These are phyloP conservation scores for Hemaris fuciformis DNA, from an alignment of 2,888 invertebrate species.

Conservation along the genomic window DNA sequence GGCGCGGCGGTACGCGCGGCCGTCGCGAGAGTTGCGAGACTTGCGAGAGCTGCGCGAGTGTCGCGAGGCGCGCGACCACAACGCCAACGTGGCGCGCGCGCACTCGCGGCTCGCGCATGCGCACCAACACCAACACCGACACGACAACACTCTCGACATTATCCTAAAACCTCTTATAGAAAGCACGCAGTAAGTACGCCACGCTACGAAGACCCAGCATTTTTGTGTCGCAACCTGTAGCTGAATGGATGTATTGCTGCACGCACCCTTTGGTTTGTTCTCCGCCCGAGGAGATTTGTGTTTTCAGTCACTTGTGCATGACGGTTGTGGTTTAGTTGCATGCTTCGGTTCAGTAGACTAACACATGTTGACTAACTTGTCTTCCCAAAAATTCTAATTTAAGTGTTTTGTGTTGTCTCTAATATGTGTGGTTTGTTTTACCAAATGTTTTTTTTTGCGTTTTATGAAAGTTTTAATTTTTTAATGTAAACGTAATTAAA, in stretches of 20 bases:
- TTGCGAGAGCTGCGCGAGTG: conserved; percentile 45
- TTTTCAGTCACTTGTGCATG: conserved; percentile 60
- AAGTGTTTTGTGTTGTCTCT: conserved; percentile 25
- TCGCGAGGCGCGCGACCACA: conserved; percentile 67
- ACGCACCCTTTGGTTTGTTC: conserved; percentile 66
- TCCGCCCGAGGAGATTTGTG: conserved; percentile 38
- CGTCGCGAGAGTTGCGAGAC: conserved; percentile 58
- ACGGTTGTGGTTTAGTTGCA: conserved; percentile 44
- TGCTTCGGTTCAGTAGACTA: conserved; percentile 43
- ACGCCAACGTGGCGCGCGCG: conserved; percentile 57
- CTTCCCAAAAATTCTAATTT: conserved; percentile 1
- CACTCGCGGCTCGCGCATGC: conserved; percentile 52
- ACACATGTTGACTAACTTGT: conserved; percentile 59
- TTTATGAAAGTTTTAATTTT: not conserved
- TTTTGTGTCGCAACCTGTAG: conserved; percentile 68
- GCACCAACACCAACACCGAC: conserved; percentile 44
- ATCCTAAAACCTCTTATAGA: conserved; percentile 81
- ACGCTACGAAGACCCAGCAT: conserved; percentile 44
- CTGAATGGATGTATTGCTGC: conserved; percentile 69
- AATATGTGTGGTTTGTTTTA: conserved; percentile 31
- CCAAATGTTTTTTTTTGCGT: not conserved
- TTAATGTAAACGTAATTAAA: not conserved
- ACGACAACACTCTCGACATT: conserved; percentile 81
- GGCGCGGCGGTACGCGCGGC: conserved; percentile 72
- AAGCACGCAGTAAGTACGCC: conserved; percentile 81